These are phyloP conservation scores for Calephelis virginiensis DNA, from an alignment of 1,140 invertebrate genomes.

Conservation along the genomic window DNA sequence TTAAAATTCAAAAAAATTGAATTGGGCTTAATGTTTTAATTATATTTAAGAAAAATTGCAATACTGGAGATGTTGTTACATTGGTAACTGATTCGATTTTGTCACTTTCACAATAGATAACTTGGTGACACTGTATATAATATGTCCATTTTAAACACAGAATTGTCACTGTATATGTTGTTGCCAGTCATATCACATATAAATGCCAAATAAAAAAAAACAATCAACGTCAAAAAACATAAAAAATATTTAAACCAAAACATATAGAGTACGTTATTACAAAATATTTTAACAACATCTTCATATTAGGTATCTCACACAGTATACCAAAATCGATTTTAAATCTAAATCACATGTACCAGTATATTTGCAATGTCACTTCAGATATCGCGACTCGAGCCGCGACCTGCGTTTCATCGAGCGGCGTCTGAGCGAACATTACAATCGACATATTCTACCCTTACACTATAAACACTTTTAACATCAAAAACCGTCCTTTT, in stretches of 20 bases:
- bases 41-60: no score
- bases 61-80: no score
- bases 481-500: neutral
- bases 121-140: no score
- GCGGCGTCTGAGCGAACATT: constrained; percentile 28
- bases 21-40: no score
- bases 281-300: constrained; percentile 45
- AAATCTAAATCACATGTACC: constrained; percentile 53
- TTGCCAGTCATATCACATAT: constrained; percentile 36
- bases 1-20: no score
- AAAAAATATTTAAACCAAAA: constrained; percentile 52
- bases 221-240: constrained; percentile 50
- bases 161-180: constrained; percentile 1
- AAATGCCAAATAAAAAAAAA: constrained; percentile 64
- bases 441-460: constrained; percentile 13
- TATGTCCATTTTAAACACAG: neutral
- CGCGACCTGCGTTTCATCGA: constrained; percentile 24
- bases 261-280: constrained; percentile 49
- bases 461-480: constrained; percentile 15
- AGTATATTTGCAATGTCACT: constrained; percentile 26
- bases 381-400: constrained; percentile 28
- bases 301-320: constrained; percentile 37
- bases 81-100: no score
- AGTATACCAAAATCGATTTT: constrained; percentile 41
- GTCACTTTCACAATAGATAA: no score